Evolutionary conservation across 2,888 invertebrate species (phyloP), one percentile per base, ranked within the genome.

Genomic region (Sarcophaga subvicina): DNA sequence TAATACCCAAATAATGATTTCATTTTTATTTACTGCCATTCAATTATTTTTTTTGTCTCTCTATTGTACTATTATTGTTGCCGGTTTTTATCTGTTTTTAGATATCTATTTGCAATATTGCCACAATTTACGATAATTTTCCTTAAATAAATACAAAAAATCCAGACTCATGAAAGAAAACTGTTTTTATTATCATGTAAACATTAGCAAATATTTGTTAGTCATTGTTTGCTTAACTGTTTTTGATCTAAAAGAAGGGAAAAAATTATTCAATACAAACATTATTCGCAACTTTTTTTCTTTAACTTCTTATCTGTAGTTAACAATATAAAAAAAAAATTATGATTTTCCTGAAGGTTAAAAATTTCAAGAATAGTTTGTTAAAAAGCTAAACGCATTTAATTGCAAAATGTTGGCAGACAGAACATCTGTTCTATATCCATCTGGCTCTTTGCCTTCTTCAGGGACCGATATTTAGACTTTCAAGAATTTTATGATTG

Each of bases 21-120:
- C 76, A 76, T 76, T 82, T 79, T 70, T 70, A 70, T 75, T 78
- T 70, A 49, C 67, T 69, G 22, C 27, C 25, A 27, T 76, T 67
- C 37, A 37, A 37, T 25, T 20, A 27, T 63, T 45, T 20, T 77
- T 27, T 45, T 54, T 77, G 12, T 69, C 14, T 64, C 49, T 8
- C 27, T 66, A 66, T n/a, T 17, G 17, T 76, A 1, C 4, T 64
- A 49, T 22, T 54, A 37, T n/a, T 17, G 25, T 25, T 54, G 27
- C 17, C 27, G 4, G 37, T 70, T 10, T 54, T 54, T 17, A n/a
- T n/a, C 8, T 10, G 10, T 14, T 37, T 37, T 37, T 27, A 4
- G 27, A 5, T 37, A 6, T 37, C 6, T 37, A 10, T 14, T 37
- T n/a, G 3, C 47, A 47, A 22, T 72, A 72, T 45, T 64, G 22